phyloP scores from a whole-genome alignment of 2,113 vertebrate genomes.

The Irena cyanogastra region DNA sequence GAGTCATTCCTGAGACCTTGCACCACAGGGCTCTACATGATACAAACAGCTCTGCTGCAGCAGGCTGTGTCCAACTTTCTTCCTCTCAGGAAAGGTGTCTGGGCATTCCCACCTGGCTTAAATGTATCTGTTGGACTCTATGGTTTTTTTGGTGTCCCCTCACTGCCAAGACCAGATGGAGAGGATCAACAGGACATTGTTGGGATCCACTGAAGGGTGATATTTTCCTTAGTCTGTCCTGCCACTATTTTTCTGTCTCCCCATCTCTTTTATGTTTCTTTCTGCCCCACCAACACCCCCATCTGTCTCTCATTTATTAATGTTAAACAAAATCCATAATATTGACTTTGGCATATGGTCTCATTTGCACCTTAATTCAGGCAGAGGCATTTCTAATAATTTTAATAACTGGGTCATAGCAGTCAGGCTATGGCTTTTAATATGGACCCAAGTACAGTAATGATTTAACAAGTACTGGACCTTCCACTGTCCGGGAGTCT shows the following conservation, averaged over 20 bases:
- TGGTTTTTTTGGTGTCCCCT: background rate
- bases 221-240: background rate
- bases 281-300: rapidly evolving
- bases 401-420: background rate
- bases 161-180: background rate
- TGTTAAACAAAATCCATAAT: background rate
- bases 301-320: background rate
- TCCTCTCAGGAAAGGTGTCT: background rate
- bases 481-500: background rate
- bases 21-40: background rate
- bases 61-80: background rate
- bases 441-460: background rate
- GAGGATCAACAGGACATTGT: background rate
- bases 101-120: background rate
- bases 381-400: background rate
- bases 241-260: background rate
- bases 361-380: background rate
- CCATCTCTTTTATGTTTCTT: background rate
- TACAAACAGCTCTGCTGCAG: background rate
- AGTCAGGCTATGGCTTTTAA: background rate
- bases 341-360: background rate
- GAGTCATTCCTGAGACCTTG: background rate
- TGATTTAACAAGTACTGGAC: background rate
- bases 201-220: background rate
- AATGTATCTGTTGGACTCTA: background rate